These are phyloP conservation scores for Hystrix brachyura DNA, from an alignment of 2,113 vertebrate genomes.

Conservation along the genomic window DNA sequence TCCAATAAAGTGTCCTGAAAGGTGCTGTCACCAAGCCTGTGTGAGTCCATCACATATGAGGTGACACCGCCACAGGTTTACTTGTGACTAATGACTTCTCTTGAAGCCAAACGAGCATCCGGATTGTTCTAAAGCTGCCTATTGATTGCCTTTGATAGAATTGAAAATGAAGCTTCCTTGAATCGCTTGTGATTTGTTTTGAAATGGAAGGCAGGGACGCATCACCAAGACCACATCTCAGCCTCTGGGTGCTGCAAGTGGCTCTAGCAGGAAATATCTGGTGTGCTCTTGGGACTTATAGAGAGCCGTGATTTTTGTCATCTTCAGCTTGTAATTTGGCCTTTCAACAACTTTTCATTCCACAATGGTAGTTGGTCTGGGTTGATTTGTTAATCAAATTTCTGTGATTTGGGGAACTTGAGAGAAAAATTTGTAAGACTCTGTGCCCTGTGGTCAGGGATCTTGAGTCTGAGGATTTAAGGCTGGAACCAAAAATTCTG, in stretches of 20 bases:
- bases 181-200: not conserved
- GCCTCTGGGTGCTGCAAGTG: not conserved
- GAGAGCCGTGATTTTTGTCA: not conserved
- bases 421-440: not conserved
- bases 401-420: not conserved
- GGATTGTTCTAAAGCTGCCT: constrained; percentile 43
- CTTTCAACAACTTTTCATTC: not conserved
- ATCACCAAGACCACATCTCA: not conserved
- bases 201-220: not conserved
- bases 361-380: not conserved
- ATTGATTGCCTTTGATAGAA: constrained; percentile 41
- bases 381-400: not conserved
- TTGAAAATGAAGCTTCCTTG: not conserved
- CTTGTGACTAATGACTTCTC: not conserved
- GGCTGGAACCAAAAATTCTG: not conserved
- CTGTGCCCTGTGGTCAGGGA: not conserved
- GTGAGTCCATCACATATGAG: not conserved
- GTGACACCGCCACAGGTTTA: not conserved
- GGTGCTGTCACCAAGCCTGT: not conserved
- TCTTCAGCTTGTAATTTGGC: not conserved
- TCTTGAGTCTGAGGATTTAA: not conserved
- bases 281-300: not conserved
- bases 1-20: not conserved
- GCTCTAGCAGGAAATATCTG: not conserved
- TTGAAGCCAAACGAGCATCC: not conserved